Conservation (phyloP, 2,888 invertebrate species). For the Lepetodrilus schrolli region DNA sequence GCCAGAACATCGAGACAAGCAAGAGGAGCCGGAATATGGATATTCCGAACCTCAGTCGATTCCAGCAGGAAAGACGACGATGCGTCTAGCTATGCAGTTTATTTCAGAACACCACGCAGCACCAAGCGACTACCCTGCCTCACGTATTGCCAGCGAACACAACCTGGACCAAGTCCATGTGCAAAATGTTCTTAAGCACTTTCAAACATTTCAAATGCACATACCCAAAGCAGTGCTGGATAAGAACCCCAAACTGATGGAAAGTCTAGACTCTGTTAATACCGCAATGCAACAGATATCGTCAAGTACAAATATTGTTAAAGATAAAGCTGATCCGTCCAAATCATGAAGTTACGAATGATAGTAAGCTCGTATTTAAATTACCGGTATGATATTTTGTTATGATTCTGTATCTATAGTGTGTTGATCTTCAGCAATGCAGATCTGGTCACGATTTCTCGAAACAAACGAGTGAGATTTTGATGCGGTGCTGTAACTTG, state of each 20-base stretch:
- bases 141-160: conserved; percentile 82
- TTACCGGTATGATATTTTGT: too few relatives aligned
- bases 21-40: conserved; percentile 81
- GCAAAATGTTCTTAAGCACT: conserved; percentile 81
- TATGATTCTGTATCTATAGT: too few relatives aligned
- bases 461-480: too few relatives aligned
- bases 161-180: conserved; percentile 82
- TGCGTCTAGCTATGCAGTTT: conserved; percentile 81
- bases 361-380: too few relatives aligned
- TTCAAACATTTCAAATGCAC: conserved; percentile 82
- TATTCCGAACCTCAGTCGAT: conserved; percentile 81
- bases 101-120: conserved; percentile 81
- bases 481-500: too few relatives aligned
- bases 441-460: too few relatives aligned
- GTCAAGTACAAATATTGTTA: too few relatives aligned
- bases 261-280: not conserved
- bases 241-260: conserved; percentile 33
- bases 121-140: conserved; percentile 79
- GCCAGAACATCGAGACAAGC: conserved; percentile 79
- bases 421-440: too few relatives aligned
- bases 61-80: conserved; percentile 81
- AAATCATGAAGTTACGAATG: too few relatives aligned
- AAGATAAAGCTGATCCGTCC: too few relatives aligned
- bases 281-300: too few relatives aligned
- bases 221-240: conserved; percentile 76